Percentiles rank a stretch among this genome's conserved stretches.
These are phyloP conservation scores for Schmidtea mediterranea DNA, from an alignment of 1,140 invertebrate genomes.

Conservation along the genomic window DNA sequence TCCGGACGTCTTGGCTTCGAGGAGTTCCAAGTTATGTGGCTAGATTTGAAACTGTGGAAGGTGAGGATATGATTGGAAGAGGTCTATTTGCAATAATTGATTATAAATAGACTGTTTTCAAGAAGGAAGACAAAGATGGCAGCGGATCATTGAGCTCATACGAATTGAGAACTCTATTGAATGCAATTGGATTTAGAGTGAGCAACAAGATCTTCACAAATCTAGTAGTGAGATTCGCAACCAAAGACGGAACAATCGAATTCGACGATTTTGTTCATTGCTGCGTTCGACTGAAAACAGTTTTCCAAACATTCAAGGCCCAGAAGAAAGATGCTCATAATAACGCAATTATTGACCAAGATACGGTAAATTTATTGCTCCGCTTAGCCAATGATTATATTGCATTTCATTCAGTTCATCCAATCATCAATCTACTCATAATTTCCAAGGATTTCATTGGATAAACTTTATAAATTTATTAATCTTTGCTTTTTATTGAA, in stretches of 20 bases:
- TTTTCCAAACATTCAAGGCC: conserved; percentile 5
- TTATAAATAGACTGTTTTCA: conserved; percentile 45
- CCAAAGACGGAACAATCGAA: background rate
- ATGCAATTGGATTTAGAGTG: conserved; percentile 18
- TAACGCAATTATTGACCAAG: background rate
- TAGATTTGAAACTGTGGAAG: conserved; percentile 61
- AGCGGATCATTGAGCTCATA: conserved; percentile 52
- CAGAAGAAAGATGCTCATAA: background rate
- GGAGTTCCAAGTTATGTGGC: conserved; percentile 63
- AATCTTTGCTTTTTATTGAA: too few relatives aligned
- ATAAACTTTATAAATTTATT: too few relatives aligned
- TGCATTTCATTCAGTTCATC: too few relatives aligned
- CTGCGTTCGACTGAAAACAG: conserved; percentile 2
- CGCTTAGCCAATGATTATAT: too few relatives aligned
- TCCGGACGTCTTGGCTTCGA: conserved; percentile 75
- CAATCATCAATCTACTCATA: too few relatives aligned
- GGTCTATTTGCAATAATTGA: conserved; percentile 12
- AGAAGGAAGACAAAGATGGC: conserved; percentile 50
- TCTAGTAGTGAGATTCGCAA: conserved; percentile 1
- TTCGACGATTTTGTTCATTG: conserved; percentile 3
- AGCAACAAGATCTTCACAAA: conserved; percentile 5
- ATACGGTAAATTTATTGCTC: background rate
- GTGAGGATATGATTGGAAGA: conserved; percentile 27
- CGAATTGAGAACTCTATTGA: conserved; percentile 52
- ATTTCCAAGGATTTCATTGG: too few relatives aligned